Evolutionary conservation across 2,888 invertebrate genomes (phyloP).

Genomic region (Nudaria mundana): DNA sequence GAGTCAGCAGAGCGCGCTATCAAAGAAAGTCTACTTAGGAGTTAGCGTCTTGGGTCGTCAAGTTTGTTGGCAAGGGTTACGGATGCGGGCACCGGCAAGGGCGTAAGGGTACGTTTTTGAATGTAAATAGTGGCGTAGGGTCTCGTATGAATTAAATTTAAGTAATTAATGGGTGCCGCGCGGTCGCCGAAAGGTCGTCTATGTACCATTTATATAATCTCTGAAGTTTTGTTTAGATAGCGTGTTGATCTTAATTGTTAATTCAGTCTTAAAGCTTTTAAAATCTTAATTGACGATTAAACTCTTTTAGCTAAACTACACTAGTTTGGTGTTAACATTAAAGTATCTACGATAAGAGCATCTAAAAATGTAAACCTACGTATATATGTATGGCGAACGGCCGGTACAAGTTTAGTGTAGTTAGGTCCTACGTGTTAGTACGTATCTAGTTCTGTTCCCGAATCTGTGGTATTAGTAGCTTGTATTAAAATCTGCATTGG

Average conservation of each 20-base stretch:
- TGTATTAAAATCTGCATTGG: too few species aligned
- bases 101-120: conserved; percentile 70
- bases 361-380: too few species aligned
- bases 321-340: neutral
- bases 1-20: conserved; percentile 76
- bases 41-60: conserved; percentile 76
- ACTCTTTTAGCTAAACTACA: neutral
- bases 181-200: conserved; percentile 29
- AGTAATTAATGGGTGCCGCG: conserved; percentile 74
- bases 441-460: too few species aligned
- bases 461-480: too few species aligned
- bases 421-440: too few species aligned
- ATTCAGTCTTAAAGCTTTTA: conserved; percentile 13
- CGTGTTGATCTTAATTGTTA: conserved; percentile 13
- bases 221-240: conserved; percentile 44
- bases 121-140: conserved; percentile 76
- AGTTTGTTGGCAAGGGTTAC: conserved; percentile 76
- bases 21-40: conserved; percentile 79
- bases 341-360: too few species aligned
- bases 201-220: conserved; percentile 50
- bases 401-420: too few species aligned
- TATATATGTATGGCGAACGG: too few species aligned
- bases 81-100: conserved; percentile 70
- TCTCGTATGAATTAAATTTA: conserved; percentile 80
- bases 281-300: neutral